Evolutionary conservation across 2,888 invertebrate genomes (phyloP), one percentile per base, ranked within the genome.

Genomic region (Lasius fuliginosus): DNA sequence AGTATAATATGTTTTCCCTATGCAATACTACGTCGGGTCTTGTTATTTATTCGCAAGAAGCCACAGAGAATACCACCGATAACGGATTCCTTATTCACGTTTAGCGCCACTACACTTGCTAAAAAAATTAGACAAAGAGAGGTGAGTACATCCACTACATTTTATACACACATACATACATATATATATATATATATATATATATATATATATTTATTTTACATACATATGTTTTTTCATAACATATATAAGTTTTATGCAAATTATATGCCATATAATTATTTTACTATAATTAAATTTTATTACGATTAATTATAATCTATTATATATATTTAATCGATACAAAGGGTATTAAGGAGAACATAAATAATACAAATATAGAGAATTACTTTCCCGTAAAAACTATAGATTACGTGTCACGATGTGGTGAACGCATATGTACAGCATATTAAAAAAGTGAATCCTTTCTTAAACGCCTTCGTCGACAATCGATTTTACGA

Each of bases 381-480:
- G 15, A 42, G 12, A 40, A 12, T 42, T 65, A 11, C n/a, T 49
- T 33, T 18, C 27, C 6, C 1, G 18, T 58, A 53, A 49, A 23
- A 27, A 75, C 53, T 30, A 36, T 36, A 98, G 97, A 95, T 97
- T 82, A 96, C 96, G 89, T 97, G 97, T 92, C 97, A 97, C 95
- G 96, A 96, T 92, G 96, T 98, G 40, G 96, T 98, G 40, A 94
- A 96, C 90, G 96, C 97, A 0, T 98, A 97, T 93, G 97, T 98
- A 90, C 96, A 96, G 18, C 96, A 98, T 86, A 97, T 98, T 89
- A 96, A 97, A 90, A 97, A 97, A 95, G 97, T 98, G 0, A 98
- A 98, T 94, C 97, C 97, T 0, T 95, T 97, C 53, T 93, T 98
- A 68, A 98, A 98, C 94, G 98, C 98, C 23, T 96, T 98, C 3